phyloP scores from a whole-genome alignment of 2,113 vertebrate species.

The Romanogobio albipinnatus region DNA sequence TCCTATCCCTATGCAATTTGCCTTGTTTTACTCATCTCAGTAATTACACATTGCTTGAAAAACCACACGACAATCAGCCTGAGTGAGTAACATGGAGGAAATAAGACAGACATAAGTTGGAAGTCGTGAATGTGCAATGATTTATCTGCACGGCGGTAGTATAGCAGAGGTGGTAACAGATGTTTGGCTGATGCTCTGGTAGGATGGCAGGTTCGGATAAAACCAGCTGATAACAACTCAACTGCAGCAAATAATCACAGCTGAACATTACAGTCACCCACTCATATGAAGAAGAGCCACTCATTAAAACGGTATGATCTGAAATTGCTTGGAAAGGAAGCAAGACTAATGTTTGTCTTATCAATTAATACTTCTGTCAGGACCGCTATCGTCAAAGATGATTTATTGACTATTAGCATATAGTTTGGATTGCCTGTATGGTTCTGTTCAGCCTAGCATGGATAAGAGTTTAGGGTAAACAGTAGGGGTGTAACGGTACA shows the following conservation, averaged over 20 bases:
- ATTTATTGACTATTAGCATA: too few species aligned
- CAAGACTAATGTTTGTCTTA: not conserved
- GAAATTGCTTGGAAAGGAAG: not conserved
- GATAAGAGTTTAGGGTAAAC: too few species aligned
- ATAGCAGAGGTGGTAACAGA: constrained; percentile 34
- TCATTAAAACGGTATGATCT: constrained; percentile 27
- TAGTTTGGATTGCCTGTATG: too few species aligned
- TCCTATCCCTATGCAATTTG: constrained; percentile 43
- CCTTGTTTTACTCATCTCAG: constrained; percentile 33
- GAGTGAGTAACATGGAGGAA: constrained; percentile 36
- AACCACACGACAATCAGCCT: constrained; percentile 39
- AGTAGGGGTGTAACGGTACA: too few species aligned
- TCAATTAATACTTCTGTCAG: too few species aligned
- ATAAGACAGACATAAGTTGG: constrained; percentile 12
- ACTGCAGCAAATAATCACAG: constrained; percentile 67
- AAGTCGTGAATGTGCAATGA: constrained; percentile 30
- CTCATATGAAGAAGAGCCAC: constrained; percentile 49
- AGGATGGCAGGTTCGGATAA: constrained; percentile 39
- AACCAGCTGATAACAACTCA: constrained; percentile 49
- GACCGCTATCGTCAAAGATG: too few species aligned
- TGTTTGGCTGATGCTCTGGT: constrained; percentile 23
- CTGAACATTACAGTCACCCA: constrained; percentile 45
- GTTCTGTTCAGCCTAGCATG: too few species aligned
- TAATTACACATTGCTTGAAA: constrained; percentile 36
- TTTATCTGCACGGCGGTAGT: not conserved